A percentile compares a stretch with the other conserved stretches of the same genome.
These are phyloP conservation scores for Agrotis puta DNA, from an alignment of 2,888 invertebrate genomes.

Conservation along the genomic window DNA sequence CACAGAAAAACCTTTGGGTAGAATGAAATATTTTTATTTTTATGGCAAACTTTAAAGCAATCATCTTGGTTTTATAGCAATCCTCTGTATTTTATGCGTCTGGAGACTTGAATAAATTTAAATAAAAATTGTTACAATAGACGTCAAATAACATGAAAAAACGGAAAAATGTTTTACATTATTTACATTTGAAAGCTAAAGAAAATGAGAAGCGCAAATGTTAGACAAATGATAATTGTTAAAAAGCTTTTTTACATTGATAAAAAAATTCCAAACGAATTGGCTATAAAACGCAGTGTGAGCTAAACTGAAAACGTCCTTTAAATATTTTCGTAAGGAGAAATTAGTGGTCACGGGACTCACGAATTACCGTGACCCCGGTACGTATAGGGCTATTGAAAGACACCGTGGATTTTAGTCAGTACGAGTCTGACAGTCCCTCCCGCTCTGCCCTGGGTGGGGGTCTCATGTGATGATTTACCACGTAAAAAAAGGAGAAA, in stretches of 20 bases:
- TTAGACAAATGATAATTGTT: slow-evolving; percentile 11
- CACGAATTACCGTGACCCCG: too few species aligned
- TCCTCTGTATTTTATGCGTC: slow-evolving; percentile 50
- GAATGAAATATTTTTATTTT: slow-evolving; percentile 24
- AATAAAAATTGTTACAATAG: slow-evolving; percentile 27
- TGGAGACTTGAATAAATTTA: slow-evolving; percentile 49
- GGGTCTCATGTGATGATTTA: too few species aligned
- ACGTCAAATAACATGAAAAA: slow-evolving; percentile 27
- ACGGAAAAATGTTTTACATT: slow-evolving; percentile 29
- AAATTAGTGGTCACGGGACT: too few species aligned
- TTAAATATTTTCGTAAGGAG: too few species aligned
- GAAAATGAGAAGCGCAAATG: neutral
- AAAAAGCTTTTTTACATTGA: neutral
- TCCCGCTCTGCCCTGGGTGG: too few species aligned
- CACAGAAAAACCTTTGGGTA: neutral
- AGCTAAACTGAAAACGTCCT: too few species aligned
- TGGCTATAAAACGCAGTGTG: neutral
- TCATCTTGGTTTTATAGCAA: slow-evolving; percentile 24
- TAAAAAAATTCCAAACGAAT: neutral
- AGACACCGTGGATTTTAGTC: too few species aligned
- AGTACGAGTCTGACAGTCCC: too few species aligned
- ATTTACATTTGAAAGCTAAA: slow-evolving; percentile 29
- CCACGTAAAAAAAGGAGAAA: too few species aligned
- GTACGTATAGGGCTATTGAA: too few species aligned
- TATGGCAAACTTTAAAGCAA: slow-evolving; percentile 22